Percentiles rank a stretch among this genome's conserved stretches.
Evolutionary conservation across 2,888 invertebrate species (phyloP).

Genomic region (Clistopyga incitator): DNA sequence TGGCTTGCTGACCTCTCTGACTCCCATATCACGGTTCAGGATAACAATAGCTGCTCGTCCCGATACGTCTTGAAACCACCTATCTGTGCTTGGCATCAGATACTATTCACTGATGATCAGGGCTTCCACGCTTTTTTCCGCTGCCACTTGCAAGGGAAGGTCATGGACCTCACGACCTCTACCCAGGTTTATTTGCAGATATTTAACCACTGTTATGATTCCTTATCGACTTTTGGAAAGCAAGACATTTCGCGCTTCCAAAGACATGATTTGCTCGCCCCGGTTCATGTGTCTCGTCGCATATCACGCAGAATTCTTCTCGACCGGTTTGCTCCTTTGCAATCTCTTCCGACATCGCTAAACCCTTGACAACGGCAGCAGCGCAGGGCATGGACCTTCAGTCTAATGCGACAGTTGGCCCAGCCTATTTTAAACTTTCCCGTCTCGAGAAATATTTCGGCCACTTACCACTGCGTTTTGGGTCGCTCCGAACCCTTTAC

Average conservation of each 20-base stretch:
- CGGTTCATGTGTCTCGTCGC: conserved; percentile 31
- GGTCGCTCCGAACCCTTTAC: conserved; percentile 11
- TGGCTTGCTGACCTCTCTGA: conserved; percentile 17
- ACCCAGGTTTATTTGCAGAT: conserved; percentile 65
- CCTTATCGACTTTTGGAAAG: conserved; percentile 42
- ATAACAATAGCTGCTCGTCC: conserved; percentile 45
- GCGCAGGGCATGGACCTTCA: conserved; percentile 38
- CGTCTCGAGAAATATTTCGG: conserved; percentile 3
- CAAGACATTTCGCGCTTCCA: conserved; percentile 39
- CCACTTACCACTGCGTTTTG: conserved; percentile 24
- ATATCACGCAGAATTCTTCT: conserved; percentile 53
- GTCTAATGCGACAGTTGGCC: conserved; percentile 63
- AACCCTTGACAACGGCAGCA: conserved; percentile 50
- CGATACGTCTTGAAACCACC: conserved; percentile 37
- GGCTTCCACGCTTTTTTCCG: conserved; percentile 30
- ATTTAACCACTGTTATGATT: conserved; percentile 37
- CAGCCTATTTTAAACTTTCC: conserved; percentile 54
- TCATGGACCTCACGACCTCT: conserved; percentile 58
- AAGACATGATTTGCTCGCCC: conserved; percentile 28
- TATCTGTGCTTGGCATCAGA: not conserved
- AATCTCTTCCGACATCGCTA: conserved; percentile 27
- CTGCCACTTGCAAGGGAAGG: conserved; percentile 47
- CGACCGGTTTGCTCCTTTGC: conserved; percentile 57
- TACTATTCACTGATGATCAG: conserved; percentile 44
- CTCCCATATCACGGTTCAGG: not conserved